Percentiles rank a stretch among this genome's conserved stretches.
Evolutionary conservation across 2,888 invertebrate genomes (phyloP).

Genomic region (Serrognathus titanus): DNA sequence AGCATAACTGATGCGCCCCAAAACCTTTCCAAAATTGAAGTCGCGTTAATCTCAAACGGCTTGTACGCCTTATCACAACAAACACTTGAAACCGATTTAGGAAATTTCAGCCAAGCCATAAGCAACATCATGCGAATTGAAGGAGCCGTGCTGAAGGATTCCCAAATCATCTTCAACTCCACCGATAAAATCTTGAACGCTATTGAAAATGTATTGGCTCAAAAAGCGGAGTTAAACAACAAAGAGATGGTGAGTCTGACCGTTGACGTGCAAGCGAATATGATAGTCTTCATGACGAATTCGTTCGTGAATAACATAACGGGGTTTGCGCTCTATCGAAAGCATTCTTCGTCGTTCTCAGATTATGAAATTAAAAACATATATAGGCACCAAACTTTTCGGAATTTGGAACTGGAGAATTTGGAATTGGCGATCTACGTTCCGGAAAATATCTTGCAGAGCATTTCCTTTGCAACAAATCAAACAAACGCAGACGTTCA

Average conservation of each 20-base stretch:
- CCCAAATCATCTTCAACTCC: constrained; percentile 8
- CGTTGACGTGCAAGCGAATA: not conserved
- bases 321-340: constrained; percentile 9
- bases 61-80: constrained; percentile 1
- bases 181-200: constrained; percentile 14
- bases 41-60: constrained; percentile 3
- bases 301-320: constrained; percentile 8
- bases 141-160: constrained; percentile 1
- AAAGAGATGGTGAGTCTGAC: not conserved
- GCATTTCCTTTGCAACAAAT: not conserved
- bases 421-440: constrained; percentile 13
- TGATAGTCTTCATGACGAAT: constrained; percentile 11
- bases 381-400: not conserved
- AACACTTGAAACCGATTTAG: not conserved
- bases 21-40: not conserved
- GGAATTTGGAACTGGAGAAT: not conserved
- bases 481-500: not conserved
- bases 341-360: not conserved
- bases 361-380: constrained; percentile 11
- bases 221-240: constrained; percentile 1
- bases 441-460: not conserved
- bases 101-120: constrained; percentile 6
- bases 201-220: constrained; percentile 7
- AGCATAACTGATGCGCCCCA: not conserved
- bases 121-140: constrained; percentile 8